Conservation (phyloP, 2,888 invertebrate genomes). For the Cepaea hortensis region DNA sequence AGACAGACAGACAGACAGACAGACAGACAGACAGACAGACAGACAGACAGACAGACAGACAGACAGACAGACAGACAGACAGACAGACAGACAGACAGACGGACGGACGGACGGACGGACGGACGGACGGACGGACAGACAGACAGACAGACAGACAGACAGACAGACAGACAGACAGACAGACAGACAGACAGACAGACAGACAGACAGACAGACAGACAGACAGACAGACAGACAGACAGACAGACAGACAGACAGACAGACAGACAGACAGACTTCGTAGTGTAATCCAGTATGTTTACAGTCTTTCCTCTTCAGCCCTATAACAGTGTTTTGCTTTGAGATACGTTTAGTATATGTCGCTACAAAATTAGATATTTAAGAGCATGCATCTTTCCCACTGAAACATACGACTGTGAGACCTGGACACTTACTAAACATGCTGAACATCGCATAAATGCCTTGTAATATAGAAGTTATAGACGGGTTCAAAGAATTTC, state of each 20-base stretch:
- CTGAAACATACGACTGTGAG: too few relatives aligned
- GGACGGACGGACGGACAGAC: not conserved
- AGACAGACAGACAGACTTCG: slow-evolving; percentile 5
- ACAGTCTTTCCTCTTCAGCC: too few relatives aligned
- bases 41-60: not conserved
- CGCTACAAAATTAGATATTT: too few relatives aligned
- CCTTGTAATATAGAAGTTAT: too few relatives aligned
- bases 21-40: not conserved
- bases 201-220: slow-evolving; percentile 25
- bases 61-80: not conserved
- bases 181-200: slow-evolving; percentile 18
- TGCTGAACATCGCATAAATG: too few relatives aligned
- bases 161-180: slow-evolving; percentile 14
- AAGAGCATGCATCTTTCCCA: too few relatives aligned
- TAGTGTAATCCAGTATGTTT: too few relatives aligned
- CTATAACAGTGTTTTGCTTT: too few relatives aligned
- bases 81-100: not conserved
- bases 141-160: slow-evolving; percentile 3
- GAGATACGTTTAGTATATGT: too few relatives aligned
- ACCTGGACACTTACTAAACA: too few relatives aligned
- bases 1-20: not conserved
- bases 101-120: not conserved
- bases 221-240: slow-evolving; percentile 8
- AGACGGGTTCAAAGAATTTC: too few relatives aligned
- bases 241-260: slow-evolving; percentile 1